phyloP scores from a whole-genome alignment of 2,888 invertebrate genomes.

The Eristalis tenax region DNA sequence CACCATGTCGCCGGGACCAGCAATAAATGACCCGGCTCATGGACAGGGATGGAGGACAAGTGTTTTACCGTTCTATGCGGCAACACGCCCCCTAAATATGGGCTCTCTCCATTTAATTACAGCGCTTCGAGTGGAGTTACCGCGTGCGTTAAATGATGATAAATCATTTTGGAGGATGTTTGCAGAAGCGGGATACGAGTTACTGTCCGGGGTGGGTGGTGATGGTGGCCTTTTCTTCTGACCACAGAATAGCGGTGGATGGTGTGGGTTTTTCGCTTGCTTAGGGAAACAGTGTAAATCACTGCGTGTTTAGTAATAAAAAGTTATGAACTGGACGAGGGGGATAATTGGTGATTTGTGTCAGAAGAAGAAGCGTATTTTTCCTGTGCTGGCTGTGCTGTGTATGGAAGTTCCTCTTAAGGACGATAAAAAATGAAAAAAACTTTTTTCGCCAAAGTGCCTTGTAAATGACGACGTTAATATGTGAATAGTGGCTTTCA shows the following conservation, averaged over 20 bases:
- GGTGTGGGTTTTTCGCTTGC: not conserved
- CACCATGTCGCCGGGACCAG: not conserved
- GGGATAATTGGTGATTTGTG: constrained; percentile 34
- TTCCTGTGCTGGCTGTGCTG: not conserved
- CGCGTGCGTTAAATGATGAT: constrained; percentile 63
- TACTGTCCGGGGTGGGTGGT: not conserved
- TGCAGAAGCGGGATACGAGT: not conserved
- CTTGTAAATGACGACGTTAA: not conserved
- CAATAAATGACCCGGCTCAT: constrained; percentile 28
- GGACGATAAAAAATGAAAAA: not conserved
- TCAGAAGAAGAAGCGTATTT: not conserved
- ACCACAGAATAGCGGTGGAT: not conserved
- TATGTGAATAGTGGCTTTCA: not conserved
- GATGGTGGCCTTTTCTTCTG: not conserved
- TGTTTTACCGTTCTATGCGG: constrained; percentile 3
- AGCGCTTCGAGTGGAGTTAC: constrained; percentile 45
- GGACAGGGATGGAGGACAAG: constrained; percentile 9
- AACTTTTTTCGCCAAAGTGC: not conserved
- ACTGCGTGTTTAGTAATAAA: constrained; percentile 35
- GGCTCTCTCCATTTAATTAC: constrained; percentile 59
- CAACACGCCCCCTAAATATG: constrained; percentile 19
- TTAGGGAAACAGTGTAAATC: not conserved
- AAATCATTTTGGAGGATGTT: constrained; percentile 49
- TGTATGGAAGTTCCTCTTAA: not conserved
- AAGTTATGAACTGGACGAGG: constrained; percentile 45